Conservation (phyloP, 2,113 vertebrate genomes). For the Psammodynastes pulverulentus region DNA sequence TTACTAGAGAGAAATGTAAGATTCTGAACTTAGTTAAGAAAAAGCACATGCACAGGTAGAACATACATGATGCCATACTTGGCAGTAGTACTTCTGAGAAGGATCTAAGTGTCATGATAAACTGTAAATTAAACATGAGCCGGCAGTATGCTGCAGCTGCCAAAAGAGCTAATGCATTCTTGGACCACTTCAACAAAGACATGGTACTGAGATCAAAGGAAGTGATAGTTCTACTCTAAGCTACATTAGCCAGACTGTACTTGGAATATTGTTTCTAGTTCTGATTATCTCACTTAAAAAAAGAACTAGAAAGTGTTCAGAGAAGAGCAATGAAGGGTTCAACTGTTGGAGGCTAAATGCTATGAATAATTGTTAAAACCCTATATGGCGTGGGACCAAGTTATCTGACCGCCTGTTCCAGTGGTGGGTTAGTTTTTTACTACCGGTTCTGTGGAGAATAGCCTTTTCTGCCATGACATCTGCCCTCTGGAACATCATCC, state of each 20-base stretch:
- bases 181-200: not conserved
- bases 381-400: not conserved
- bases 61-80: not conserved
- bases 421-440: no score
- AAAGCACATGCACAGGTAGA: not conserved
- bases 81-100: not conserved
- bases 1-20: not conserved
- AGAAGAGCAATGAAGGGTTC: not conserved
- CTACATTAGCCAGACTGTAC: not conserved
- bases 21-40: not conserved
- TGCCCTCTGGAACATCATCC: not conserved
- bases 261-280: not conserved
- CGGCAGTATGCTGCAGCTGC: not conserved
- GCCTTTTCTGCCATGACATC: not conserved
- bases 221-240: not conserved
- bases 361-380: not conserved
- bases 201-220: not conserved
- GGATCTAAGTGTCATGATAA: not conserved
- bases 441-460: no score
- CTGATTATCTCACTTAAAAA: not conserved
- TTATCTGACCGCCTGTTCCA: not conserved
- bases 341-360: not conserved
- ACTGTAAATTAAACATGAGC: not conserved
- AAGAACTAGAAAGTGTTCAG: not conserved
- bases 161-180: not conserved